Evolutionary conservation across 2,888 invertebrate genomes (phyloP), one percentile per base, ranked within the genome.

Genomic region (Byasa hedistus): DNA sequence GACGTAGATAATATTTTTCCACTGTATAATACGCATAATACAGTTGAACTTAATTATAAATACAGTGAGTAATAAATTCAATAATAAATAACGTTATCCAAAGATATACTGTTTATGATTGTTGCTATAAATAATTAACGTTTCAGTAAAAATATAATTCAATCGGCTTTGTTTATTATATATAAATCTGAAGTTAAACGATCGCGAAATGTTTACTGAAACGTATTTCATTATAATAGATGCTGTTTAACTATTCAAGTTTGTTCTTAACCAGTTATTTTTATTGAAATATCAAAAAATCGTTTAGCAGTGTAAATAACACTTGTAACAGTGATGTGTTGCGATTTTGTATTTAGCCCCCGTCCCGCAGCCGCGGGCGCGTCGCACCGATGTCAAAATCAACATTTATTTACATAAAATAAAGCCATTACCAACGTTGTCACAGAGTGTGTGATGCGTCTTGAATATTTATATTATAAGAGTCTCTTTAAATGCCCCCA

Each of bases 401-500:
- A 75, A 76, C 80, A 84, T 81, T 78, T 79, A 83, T 83, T 83
- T 76, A 76, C 82, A 84, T 84, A 74, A 79, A 85, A 88, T 84
- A 82, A 80, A 83, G 82, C 76, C 75, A 89, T 89, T 88, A 73
- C 79, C 69, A 87, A 83, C 81, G 81, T 75, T 73, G 78, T 82
- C 86, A 82, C 86, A 83, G 74, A 72, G 60, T 71, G 69, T 72
- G 75, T 70, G 79, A 78, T 83, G 84, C 73, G 77, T 76, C 73
- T 79, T 86, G 90, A 88, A 91, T 90, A 89, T 88, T 86, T 86
- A 86, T 81, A 75, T 75, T 75, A 77, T 77, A 78, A 85, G 84
- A 84, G 81, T 81, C 79, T 76, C 79, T 79, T 85, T 82, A 82
- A 83, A 78, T 76, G 80, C 81, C 82, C 85, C 87, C 86, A 89